phyloP scores from a whole-genome alignment of 2,888 invertebrate genomes.

The Agapetus fuscipes region DNA sequence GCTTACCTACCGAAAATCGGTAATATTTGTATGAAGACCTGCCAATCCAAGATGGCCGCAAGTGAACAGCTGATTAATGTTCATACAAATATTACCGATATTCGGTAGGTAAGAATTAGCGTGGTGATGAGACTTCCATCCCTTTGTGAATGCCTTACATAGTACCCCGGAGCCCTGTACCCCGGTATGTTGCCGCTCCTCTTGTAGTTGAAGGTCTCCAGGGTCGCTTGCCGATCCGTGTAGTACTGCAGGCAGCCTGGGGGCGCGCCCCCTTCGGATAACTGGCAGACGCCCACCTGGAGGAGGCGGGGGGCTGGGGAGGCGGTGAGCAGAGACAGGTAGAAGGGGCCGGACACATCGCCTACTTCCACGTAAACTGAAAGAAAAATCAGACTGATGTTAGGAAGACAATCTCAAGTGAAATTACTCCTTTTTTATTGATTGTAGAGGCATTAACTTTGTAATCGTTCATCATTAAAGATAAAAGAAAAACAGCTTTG shows the following conservation, averaged over 20 bases:
- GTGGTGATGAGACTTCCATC: too few species aligned
- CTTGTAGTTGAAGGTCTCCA: constrained; percentile 66
- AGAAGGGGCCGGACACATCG: constrained; percentile 51
- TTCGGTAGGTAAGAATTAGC: too few species aligned
- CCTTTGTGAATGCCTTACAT: constrained; percentile 38
- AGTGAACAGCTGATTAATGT: too few species aligned
- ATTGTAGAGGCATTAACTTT: too few species aligned
- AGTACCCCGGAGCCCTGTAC: constrained; percentile 47
- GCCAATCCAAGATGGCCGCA: too few species aligned
- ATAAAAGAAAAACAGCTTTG: too few species aligned
- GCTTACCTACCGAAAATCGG: too few species aligned
- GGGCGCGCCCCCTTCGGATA: constrained; percentile 33
- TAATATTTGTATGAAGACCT: too few species aligned
- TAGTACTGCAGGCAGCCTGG: constrained; percentile 58
- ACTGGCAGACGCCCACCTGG: constrained; percentile 46
- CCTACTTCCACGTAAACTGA: constrained; percentile 65
- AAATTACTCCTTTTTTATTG: too few species aligned
- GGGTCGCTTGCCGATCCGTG: constrained; percentile 45
- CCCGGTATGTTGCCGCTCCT: constrained; percentile 45
- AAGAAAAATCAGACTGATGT: constrained; percentile 26
- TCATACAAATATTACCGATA: too few species aligned
- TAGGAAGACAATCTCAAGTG: too few species aligned
- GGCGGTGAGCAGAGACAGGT: constrained; percentile 53
- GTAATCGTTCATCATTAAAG: too few species aligned
- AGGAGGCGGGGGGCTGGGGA: constrained; percentile 48